Evolutionary conservation across 2,888 invertebrate species (phyloP), one percentile per base, ranked within the genome.

Genomic region (Drosophila testacea): DNA sequence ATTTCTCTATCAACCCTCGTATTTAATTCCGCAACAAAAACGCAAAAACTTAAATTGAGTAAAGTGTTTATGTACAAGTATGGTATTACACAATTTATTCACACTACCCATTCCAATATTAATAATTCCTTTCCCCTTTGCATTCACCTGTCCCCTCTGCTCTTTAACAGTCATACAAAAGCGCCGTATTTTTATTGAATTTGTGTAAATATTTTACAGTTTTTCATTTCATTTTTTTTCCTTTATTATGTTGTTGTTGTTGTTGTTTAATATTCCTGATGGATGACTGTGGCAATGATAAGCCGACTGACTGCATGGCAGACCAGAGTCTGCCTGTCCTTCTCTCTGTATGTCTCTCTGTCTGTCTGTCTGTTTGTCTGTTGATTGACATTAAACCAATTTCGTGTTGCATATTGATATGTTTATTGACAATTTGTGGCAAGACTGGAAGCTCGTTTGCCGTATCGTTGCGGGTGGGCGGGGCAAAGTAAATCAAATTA

Each of bases 351-450:
- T n/a, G 42, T 22, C n/a, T 41, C 66, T 71, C 73, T 77, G 65
- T 73, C 16, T 3, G 27, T 52, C 36, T 22, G 42, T 50, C 59
- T n/a, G 42, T 22, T n/a, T 41, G 68, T 71, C 73, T 77, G 65
- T 73, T 83, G 82, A 83, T 81, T 83, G 82, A 81, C 83, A 83
- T 79, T 79, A 83, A 83, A 64, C 79, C 82, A 83, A 83, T 83
- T 83, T 83, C 65, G 57, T 73, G 69, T 55, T 69, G 83, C 79
- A 83, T 83, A 83, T 83, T 83, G 82, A 83, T 83, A 83, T 83
- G 81, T 81, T 81, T 83, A 83, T 80, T 81, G 81, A 81, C 81
- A 83, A 69, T 81, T 81, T 76, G 75, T 52, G 78, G 80, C 77
- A 76, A 47, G 46, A 57, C 46, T 57, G 57, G 57, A 57, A 57